Evolutionary conservation across 2,888 invertebrate species (phyloP).

Genomic region (Hipparchia semele): DNA sequence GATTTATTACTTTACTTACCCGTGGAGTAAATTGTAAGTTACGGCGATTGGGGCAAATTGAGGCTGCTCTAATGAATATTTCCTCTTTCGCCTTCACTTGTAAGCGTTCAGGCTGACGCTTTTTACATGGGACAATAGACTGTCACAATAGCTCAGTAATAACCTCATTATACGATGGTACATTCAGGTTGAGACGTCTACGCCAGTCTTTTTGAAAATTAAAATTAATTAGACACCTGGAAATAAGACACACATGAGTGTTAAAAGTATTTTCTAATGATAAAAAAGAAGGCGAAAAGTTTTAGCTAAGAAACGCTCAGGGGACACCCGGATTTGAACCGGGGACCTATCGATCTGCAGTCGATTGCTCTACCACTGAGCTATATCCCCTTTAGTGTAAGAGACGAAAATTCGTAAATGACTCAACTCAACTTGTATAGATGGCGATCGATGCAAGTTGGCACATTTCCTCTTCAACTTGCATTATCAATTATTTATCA

Average conservation of each 20-base stretch:
- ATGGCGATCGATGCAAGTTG: neutral
- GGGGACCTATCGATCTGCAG: slow-evolving; percentile 81
- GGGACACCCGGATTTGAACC: slow-evolving; percentile 80
- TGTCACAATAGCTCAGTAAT: no score
- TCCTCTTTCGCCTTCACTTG: no score
- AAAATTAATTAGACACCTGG: no score
- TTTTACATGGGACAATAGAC: no score
- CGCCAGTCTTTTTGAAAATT: no score
- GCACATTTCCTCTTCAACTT: neutral
- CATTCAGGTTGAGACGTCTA: no score
- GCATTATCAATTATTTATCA: neutral
- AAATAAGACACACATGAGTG: no score
- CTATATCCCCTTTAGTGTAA: slow-evolving; percentile 31
- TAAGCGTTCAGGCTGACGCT: no score
- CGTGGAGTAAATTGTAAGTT: neutral
- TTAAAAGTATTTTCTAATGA: no score
- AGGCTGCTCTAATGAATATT: no score
- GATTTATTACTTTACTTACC: slow-evolving; percentile 46
- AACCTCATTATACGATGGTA: no score
- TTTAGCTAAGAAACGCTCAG: slow-evolving; percentile 41
- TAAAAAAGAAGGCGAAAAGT: neutral
- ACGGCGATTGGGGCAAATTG: neutral
- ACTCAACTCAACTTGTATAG: neutral
- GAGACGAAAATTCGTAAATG: neutral
- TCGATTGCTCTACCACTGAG: slow-evolving; percentile 54